Conservation (phyloP, 2,113 vertebrate genomes). For the Tragelaphus strepsiceros region DNA sequence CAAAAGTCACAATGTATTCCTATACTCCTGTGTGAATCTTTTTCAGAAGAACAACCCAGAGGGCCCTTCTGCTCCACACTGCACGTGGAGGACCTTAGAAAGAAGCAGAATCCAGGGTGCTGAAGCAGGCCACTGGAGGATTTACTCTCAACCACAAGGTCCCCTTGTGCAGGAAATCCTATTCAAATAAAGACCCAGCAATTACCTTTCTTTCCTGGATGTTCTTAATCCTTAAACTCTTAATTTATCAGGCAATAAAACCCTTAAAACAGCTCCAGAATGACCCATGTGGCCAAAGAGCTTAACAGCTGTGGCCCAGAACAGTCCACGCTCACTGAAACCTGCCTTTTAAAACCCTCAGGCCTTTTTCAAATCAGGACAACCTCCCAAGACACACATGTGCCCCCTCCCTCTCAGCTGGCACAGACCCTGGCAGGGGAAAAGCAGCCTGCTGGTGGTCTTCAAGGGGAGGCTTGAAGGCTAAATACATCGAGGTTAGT, state of each 20-base stretch:
- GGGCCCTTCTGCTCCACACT: background rate
- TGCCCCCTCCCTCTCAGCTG: background rate
- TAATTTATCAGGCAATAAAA: background rate
- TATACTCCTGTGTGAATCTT: background rate
- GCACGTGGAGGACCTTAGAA: background rate
- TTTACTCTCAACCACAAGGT: background rate
- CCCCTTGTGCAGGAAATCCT: background rate
- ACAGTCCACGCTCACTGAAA: background rate
- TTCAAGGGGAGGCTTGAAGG: background rate
- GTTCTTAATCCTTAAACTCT: background rate
- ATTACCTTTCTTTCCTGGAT: background rate
- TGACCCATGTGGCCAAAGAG: background rate
- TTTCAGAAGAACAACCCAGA: background rate
- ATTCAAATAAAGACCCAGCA: background rate
- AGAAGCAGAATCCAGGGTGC: background rate
- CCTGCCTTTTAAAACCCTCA: background rate
- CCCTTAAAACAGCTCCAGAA: background rate
- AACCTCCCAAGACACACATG: background rate
- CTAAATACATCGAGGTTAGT: background rate
- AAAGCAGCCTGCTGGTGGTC: background rate
- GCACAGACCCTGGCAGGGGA: background rate
- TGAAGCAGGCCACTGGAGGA: background rate
- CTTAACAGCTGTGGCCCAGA: background rate
- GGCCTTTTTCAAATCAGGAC: background rate
- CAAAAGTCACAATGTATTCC: background rate